phyloP scores from a whole-genome alignment of 1,140 invertebrate species.

The Campoletis sonorensis region DNA sequence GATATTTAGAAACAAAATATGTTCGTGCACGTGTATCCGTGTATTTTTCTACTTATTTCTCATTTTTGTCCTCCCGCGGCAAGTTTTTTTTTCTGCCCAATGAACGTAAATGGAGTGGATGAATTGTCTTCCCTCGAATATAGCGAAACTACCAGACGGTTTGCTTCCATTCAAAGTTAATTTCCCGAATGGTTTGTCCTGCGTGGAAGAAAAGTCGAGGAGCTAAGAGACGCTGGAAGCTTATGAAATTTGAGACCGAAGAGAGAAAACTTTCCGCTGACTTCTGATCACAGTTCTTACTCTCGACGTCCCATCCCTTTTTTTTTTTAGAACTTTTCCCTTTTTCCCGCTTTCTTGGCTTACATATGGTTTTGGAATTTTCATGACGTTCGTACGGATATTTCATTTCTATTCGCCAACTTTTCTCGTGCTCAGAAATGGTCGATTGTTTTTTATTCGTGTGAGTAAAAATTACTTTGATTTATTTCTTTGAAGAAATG shows the following conservation, averaged over 20 bases:
- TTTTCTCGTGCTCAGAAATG: too few relatives aligned
- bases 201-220: background rate
- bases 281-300: slow-evolving; percentile 21
- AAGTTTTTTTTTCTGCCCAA: slow-evolving; percentile 14
- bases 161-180: slow-evolving; percentile 9
- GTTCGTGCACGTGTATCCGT: background rate
- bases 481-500: too few relatives aligned
- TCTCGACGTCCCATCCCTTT: background rate
- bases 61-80: background rate
- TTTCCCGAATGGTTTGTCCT: slow-evolving; percentile 5
- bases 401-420: too few relatives aligned
- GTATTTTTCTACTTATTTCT: background rate
- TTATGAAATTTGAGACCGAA: slow-evolving; percentile 11
- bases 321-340: background rate
- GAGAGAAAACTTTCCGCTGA: slow-evolving; percentile 20
- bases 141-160: background rate
- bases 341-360: background rate
- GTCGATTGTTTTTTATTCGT: too few relatives aligned
- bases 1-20: background rate
- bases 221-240: background rate
- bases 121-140: slow-evolving; percentile 22
- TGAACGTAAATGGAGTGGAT: slow-evolving; percentile 21
- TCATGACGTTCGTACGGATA: too few relatives aligned
- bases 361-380: background rate
- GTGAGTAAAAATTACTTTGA: too few relatives aligned